Base-by-base conservation (phyloP, 2,888 invertebrate species). In the Drosophila greeni region DNA sequence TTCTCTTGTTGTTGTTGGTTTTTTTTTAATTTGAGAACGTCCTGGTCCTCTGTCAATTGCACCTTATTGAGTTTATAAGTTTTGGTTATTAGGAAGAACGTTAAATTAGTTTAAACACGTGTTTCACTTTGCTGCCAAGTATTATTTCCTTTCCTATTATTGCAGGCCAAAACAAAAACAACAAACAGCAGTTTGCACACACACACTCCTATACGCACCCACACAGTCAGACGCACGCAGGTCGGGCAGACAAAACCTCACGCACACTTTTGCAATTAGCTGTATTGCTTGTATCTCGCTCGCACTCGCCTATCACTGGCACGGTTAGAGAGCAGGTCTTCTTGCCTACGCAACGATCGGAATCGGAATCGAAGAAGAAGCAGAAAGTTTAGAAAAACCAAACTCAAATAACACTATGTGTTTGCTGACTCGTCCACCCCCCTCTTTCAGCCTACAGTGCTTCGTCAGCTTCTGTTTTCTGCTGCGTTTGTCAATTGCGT, bases 61-160 rank as follows among this genome's bases (percentile, higher is more conserved):
- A 47, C 29, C 45, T 47, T 33, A 20, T 29, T 47, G 8, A 47
- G 14, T 20, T 47, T 14, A 47, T 20, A 18, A 14, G 9, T 45
- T 31, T 45, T 31, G 29, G 8, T 47, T 14, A 31, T 31, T 47
- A 8, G 26, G 6, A 23, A 16, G 9, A 42, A 29, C 45, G 31
- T 39, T 9, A 66, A 33, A 23, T 37, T 52, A 42, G 62, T 68
- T 64, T 69, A 49, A 82, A 65, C 77, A 82, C 83, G 83, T 77
- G 79, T 78, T 75, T 78, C 59, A 73, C n/a, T 73, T 49, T 16
- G 14, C 55, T n/a, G 18, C 12, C 45, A 31, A 31, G 14, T 66
- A 43, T 39, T 68, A 33, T 67, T 58, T 29, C 29, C 24, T 37
- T 40, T 47, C 39, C 45, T 58, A n/a, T 54, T 55, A 29, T 37